Evolutionary conservation across 2,113 vertebrate genomes (phyloP), one percentile per base, ranked within the genome.

Genomic region (Zosterops japonicus): DNA sequence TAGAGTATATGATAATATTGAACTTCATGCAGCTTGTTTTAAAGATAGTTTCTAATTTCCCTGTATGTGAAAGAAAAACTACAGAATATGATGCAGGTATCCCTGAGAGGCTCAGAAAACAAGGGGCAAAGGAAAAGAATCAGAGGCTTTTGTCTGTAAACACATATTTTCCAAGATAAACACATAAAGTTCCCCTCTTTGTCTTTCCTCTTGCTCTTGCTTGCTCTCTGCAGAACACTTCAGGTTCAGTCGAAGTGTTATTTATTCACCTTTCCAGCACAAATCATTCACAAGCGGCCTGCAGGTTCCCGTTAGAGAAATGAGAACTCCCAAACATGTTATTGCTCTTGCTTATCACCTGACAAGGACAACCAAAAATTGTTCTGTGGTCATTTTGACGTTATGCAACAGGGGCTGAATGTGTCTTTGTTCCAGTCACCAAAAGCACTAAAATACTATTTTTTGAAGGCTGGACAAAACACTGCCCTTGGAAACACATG

Each of bases 371-470:
- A 89, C 17, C 52, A 76, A 36, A 91, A 90, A 88, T 56, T 77
- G 44, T 61, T 76, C 56, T 93, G 90, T 90, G 75, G 83, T 90
- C 87, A 60, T 74, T 81, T 86, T 84, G 60, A 29, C 0, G 0
- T 93, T 90, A 64, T 47, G 68, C 79, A 93, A 68, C 42, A 41
- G 39, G 10, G 14, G 11, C 35, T 91, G 92, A 97, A 86, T 53
- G 35, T 1, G 2, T 83, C 84, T 91, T 91, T 97, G 70, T 91
- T 95, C 78, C 79, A 94, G 13, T 83, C 93, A 93, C 67, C 55
- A 42, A 88, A 85, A 92, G 47, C 64, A 90, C 46, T 70, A 90
- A 95, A 96, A 95, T 88, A 90, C 75, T 83, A n/a, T 53, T 80
- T 95, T 87, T 55, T 83, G 85, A 93, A 64, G 57, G 50, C 35